phyloP scores from a whole-genome alignment of 2,797 vertebrate genomes.

The Acipenser ruthenus region DNA sequence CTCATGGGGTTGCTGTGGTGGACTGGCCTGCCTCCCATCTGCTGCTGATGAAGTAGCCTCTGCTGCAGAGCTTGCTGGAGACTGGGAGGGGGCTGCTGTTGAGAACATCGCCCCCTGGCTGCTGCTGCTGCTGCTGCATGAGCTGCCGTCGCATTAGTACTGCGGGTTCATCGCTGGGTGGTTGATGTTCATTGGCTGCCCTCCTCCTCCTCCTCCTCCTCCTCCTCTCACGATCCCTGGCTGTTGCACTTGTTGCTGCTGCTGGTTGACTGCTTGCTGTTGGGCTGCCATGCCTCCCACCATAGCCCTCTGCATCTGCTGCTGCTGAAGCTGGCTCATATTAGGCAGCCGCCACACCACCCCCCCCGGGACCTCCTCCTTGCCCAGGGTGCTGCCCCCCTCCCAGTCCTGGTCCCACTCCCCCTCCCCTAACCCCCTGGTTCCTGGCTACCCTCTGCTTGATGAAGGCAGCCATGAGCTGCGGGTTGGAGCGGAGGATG shows the following conservation, averaged over 20 bases:
- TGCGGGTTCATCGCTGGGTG: conserved; percentile 65
- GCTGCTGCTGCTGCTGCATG: conserved; percentile 55
- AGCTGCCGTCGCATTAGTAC: conserved; percentile 75
- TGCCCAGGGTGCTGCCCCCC: conserved; percentile 41
- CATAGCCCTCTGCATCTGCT: conserved; percentile 46
- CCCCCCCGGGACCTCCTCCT: background rate
- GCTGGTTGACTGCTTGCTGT: background rate
- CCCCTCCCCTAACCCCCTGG: conserved; percentile 40
- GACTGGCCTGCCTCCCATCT: conserved; percentile 70
- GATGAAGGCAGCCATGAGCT: conserved; percentile 92
- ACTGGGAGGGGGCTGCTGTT: conserved; percentile 40
- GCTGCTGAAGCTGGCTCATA: conserved; percentile 59
- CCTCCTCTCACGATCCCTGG: background rate
- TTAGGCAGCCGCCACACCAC: background rate
- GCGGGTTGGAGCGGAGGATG: conserved; percentile 87
- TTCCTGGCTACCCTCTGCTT: conserved; percentile 91
- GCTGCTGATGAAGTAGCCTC: conserved; percentile 76
- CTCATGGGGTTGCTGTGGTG: conserved; percentile 92
- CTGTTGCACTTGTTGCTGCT: background rate
- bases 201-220: background rate
- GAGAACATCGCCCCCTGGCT: conserved; percentile 48
- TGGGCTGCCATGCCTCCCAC: conserved; percentile 25
- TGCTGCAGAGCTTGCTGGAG: conserved; percentile 58
- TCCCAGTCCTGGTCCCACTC: conserved; percentile 69
- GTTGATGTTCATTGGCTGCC: conserved; percentile 74